Percentiles rank a stretch among this genome's conserved stretches.
phyloP scores from a whole-genome alignment of 1,140 invertebrate genomes.

The Ceratosolen fusciceps region DNA sequence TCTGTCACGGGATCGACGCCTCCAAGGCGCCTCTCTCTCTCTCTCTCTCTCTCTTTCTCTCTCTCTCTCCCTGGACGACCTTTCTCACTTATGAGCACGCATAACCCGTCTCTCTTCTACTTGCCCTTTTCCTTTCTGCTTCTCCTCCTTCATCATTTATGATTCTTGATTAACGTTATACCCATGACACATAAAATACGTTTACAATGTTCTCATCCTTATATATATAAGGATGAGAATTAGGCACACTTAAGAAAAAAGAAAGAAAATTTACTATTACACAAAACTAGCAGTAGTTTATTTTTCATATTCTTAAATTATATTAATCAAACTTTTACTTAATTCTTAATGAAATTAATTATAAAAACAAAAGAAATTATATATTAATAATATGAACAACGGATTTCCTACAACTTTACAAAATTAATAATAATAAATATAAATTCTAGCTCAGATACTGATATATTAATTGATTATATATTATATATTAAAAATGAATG shows the following conservation, averaged over 20 bases:
- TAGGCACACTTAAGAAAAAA: constrained; percentile 4
- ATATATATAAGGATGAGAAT: constrained; percentile 34
- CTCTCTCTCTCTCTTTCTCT: constrained; percentile 41
- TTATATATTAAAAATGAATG: too few relatives aligned
- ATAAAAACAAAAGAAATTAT: too few relatives aligned
- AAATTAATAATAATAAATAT: too few relatives aligned
- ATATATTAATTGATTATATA: too few relatives aligned
- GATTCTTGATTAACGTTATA: constrained; percentile 47
- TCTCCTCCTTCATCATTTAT: constrained; percentile 46
- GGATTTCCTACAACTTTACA: too few relatives aligned
- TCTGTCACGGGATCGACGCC: constrained; percentile 70
- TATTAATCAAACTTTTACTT: too few relatives aligned
- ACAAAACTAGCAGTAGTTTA: too few relatives aligned
- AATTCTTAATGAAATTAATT: too few relatives aligned
- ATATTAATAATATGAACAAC: too few relatives aligned
- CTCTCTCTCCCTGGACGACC: constrained; percentile 5
- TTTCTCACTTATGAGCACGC: background rate
- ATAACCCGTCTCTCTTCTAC: background rate
- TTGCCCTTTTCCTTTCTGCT: background rate
- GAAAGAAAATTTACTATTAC: too few relatives aligned
- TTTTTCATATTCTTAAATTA: too few relatives aligned
- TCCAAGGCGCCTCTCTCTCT: constrained; percentile 51
- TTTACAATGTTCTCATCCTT: constrained; percentile 1
- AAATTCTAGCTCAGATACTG: too few relatives aligned
- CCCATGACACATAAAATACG: constrained; percentile 42